Conservation (phyloP, 2,888 invertebrate genomes). For the Platypus cylindrus region DNA sequence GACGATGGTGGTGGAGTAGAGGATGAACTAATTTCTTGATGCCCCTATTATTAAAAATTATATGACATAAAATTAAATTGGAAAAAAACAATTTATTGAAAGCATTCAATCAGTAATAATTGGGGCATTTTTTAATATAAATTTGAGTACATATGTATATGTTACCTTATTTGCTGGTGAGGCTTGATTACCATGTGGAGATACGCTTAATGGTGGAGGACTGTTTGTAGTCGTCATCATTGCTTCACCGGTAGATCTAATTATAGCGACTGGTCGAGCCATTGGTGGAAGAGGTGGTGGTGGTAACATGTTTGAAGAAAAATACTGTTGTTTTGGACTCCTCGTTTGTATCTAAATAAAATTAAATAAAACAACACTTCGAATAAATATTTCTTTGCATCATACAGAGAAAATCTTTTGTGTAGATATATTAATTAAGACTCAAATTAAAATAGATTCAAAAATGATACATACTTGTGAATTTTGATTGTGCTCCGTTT, state of each 20-base stretch:
- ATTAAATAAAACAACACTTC: neutral
- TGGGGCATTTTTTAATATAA: no score
- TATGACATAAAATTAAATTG: no score
- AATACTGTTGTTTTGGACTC: slow-evolving; percentile 71
- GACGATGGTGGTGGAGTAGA: no score
- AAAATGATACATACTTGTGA: slow-evolving; percentile 46
- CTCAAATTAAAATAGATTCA: no score
- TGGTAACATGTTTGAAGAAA: slow-evolving; percentile 85
- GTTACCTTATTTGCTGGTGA: slow-evolving; percentile 32
- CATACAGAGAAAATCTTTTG: no score
- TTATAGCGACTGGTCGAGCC: slow-evolving; percentile 92
- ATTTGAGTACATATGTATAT: no score
- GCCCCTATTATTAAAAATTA: no score
- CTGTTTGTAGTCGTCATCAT: slow-evolving; percentile 47
- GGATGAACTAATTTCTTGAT: slow-evolving; percentile 31
- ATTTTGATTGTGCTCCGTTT: slow-evolving; percentile 67
- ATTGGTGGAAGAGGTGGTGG: slow-evolving; percentile 91
- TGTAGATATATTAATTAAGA: no score
- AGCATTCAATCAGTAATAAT: no score
- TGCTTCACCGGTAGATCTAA: slow-evolving; percentile 66
- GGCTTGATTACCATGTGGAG: slow-evolving; percentile 39
- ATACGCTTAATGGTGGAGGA: slow-evolving; percentile 49
- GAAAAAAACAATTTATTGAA: no score
- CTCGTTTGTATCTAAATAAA: slow-evolving; percentile 39
- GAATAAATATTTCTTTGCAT: no score